These are phyloP conservation scores for Helicolenus hilgendorfi DNA, from an alignment of 2,797 vertebrate species.

Conservation along the genomic window DNA sequence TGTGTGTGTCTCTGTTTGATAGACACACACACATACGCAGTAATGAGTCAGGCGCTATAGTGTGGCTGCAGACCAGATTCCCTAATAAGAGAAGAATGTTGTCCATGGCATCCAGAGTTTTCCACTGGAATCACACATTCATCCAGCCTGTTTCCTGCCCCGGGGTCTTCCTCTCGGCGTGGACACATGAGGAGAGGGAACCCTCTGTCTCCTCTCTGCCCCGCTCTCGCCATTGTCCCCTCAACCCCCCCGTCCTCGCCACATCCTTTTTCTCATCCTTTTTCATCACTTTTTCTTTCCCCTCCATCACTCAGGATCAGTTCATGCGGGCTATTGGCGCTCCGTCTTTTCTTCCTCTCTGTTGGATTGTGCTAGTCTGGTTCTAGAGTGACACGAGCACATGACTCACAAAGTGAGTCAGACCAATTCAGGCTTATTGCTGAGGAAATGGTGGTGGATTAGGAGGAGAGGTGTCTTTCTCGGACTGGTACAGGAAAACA, in stretches of 20 bases:
- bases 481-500: constrained; percentile 65
- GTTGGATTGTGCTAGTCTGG: constrained; percentile 48
- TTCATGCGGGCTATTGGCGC: constrained; percentile 42
- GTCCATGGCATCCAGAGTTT: constrained; percentile 86
- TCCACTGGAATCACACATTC: constrained; percentile 87
- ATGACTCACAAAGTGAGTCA: constrained; percentile 82
- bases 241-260: neutral
- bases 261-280: constrained; percentile 67
- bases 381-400: constrained; percentile 70
- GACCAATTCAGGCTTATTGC: constrained; percentile 69
- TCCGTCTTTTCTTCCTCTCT: constrained; percentile 45
- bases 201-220: constrained; percentile 75
- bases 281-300: constrained; percentile 50
- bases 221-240: constrained; percentile 39
- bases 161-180: constrained; percentile 77
- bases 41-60: constrained; percentile 79
- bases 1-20: constrained; percentile 29
- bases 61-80: constrained; percentile 83
- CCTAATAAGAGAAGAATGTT: constrained; percentile 88
- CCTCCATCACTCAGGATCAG: constrained; percentile 43
- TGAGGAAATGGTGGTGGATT: constrained; percentile 79
- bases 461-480: constrained; percentile 78
- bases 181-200: constrained; percentile 76
- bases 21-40: constrained; percentile 58
- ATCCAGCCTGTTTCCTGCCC: constrained; percentile 84